Percentiles rank a stretch among this genome's conserved stretches.
These are phyloP conservation scores for Saguinus midas DNA, from an alignment of 2,113 vertebrate genomes.

Conservation along the genomic window DNA sequence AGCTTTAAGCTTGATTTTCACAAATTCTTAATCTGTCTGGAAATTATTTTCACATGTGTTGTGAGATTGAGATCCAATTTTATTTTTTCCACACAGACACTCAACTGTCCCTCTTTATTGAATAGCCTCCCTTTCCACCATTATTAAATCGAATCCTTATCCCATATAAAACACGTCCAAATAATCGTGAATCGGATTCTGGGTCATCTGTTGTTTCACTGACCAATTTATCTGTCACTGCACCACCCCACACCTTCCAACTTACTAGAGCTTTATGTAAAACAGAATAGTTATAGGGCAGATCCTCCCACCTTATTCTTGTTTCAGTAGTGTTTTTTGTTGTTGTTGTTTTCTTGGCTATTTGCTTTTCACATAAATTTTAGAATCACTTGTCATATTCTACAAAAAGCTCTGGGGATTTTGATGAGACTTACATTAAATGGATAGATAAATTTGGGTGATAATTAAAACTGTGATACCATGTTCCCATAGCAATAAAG, in stretches of 20 bases:
- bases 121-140: neutral
- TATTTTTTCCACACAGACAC: neutral
- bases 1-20: conserved; percentile 18
- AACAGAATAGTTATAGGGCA: neutral
- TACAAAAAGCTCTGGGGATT: neutral
- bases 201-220: neutral
- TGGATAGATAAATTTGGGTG: neutral
- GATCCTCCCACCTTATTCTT: neutral
- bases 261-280: neutral
- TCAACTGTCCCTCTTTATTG: neutral
- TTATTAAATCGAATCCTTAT: neutral
- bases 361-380: neutral
- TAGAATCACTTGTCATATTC: neutral
- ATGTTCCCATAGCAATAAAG: neutral
- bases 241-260: neutral
- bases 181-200: neutral
- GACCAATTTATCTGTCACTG: neutral
- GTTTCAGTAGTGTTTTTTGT: neutral
- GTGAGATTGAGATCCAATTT: neutral
- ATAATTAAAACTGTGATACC: neutral
- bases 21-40: neutral
- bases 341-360: neutral
- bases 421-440: neutral
- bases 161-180: neutral
- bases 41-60: conserved; percentile 11